phyloP scores from a whole-genome alignment of 2,113 vertebrate species.

The Reinhardtius hippoglossoides region DNA sequence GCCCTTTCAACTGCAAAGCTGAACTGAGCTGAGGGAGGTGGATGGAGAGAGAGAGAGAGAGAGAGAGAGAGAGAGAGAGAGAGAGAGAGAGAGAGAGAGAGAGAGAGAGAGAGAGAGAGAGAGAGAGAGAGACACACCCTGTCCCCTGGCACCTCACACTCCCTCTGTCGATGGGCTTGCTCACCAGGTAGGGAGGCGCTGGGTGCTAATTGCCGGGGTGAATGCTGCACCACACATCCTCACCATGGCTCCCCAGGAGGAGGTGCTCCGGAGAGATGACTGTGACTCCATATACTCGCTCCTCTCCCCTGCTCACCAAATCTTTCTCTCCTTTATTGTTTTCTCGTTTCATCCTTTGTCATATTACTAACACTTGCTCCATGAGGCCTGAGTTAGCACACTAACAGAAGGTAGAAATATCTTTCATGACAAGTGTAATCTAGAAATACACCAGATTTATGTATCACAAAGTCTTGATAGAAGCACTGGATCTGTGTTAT shows the following conservation, averaged over 20 bases:
- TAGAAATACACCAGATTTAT: too few species aligned
- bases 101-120: conserved; percentile 7
- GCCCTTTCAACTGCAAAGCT: conserved; percentile 72
- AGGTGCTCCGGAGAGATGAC: not conserved
- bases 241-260: not conserved
- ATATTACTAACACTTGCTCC: too few species aligned
- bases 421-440: too few species aligned
- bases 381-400: too few species aligned
- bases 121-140: conserved; percentile 8
- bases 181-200: conserved; percentile 27
- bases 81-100: conserved; percentile 4
- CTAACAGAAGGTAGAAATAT: too few species aligned
- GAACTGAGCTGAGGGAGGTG: not conserved
- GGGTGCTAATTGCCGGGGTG: conserved; percentile 60
- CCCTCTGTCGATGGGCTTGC: conserved; percentile 5
- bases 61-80: not conserved
- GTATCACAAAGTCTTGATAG: not conserved
- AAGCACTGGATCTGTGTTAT: not conserved
- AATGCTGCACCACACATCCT: conserved; percentile 42
- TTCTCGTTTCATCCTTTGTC: too few species aligned
- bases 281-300: not conserved
- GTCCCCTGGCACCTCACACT: conserved; percentile 23
- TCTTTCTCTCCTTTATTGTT: too few species aligned
- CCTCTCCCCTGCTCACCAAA: too few species aligned
- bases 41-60: conserved; percentile 8